Evolutionary conservation across 2,888 invertebrate species (phyloP).

Genomic region (Leptarthrus brevirostris): DNA sequence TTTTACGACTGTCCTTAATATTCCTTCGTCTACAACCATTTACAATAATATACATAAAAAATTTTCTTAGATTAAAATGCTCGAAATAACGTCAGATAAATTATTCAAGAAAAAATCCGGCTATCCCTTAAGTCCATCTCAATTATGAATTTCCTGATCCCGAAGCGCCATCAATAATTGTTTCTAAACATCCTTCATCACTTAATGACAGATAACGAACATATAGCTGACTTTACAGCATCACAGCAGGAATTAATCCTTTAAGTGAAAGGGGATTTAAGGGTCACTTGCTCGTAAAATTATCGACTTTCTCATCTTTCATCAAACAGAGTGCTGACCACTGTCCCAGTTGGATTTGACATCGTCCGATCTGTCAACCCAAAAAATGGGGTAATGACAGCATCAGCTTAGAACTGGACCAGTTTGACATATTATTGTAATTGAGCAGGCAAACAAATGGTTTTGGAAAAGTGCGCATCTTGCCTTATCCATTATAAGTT

Average conservation of each 20-base stretch:
- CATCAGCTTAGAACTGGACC: neutral
- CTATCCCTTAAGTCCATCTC: too few relatives aligned
- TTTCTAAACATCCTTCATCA: neutral
- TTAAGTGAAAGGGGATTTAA: neutral
- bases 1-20: too few relatives aligned
- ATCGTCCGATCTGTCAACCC: neutral
- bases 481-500: neutral
- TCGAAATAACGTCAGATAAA: too few relatives aligned
- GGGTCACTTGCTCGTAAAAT: constrained; percentile 9
- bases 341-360: neutral
- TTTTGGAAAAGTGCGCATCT: neutral
- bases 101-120: too few relatives aligned
- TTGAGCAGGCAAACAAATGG: neutral
- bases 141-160: too few relatives aligned
- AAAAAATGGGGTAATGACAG: neutral
- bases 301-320: constrained; percentile 1
- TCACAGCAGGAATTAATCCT: neutral
- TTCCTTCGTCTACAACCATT: too few relatives aligned
- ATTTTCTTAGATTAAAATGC: too few relatives aligned
- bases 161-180: neutral
- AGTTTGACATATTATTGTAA: neutral
- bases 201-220: neutral
- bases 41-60: too few relatives aligned
- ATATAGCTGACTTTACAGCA: neutral
- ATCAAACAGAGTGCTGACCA: constrained; percentile 7